Base-by-base conservation (phyloP, 2,888 invertebrate species). In the Erebia palarica region DNA sequence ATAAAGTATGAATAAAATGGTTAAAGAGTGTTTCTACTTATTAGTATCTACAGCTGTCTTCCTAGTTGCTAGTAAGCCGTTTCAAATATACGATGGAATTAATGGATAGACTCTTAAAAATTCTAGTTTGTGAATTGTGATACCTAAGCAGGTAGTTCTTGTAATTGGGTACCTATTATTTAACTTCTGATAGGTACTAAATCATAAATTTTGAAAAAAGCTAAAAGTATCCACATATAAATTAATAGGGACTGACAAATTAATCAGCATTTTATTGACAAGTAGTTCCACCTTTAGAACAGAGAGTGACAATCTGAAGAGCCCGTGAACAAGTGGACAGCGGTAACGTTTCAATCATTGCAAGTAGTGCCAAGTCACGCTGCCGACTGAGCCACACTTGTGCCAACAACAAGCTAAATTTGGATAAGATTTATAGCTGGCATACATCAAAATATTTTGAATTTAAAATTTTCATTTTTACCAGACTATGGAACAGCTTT, bases 361-460 rank as follows among this genome's bases (percentile, higher is more conserved):
- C 73, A 71, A 78, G 72, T 79, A 79, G 68, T 81, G 86, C 82
- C 78, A 80, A 86, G 77, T 87, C 87, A 87, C 71, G 76, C 68
- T 72, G 73, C 47, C 14, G 58, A 27, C 61, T 44, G 44, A 47
- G 27, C 63, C 61, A 49, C 27, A 61, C 36, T 42, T 16, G 49
- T 49, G 13, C 11, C 71, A 70, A 66, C 67, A 42, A 72, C 49
- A 49, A 60, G 47, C 13, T 53, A 65, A 73, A 65, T 68, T 65
- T 69, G 75, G 75, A 76, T 67, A 27, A 49, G 74, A 53, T 63
- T 55, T 55, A 55, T 55, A 10, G 55, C 55, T 16, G 16, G 16
- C 16, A 55, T 53, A 53, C n/a, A 16, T 16, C 53, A 53, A 5
- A 53, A 0, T 8, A 16, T 53, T 53, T 18, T 16, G 53, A 53